Percentiles rank a stretch among this genome's conserved stretches.
Conservation (phyloP, 2,888 invertebrate genomes). For the Acleris cristana region DNA sequence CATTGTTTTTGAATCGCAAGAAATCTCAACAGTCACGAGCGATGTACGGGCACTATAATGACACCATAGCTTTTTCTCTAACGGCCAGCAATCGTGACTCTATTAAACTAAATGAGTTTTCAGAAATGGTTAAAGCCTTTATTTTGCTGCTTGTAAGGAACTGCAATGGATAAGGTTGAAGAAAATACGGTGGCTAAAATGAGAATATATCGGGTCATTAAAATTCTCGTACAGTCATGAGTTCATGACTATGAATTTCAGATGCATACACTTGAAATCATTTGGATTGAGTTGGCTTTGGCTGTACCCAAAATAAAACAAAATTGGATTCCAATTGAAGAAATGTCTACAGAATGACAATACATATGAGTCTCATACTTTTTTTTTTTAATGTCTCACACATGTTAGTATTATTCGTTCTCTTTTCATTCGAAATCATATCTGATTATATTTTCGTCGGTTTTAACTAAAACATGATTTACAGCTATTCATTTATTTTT, state of each 20-base stretch:
- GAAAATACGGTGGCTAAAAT: constrained; percentile 14
- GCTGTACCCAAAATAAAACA: background rate
- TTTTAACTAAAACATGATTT: too few relatives aligned
- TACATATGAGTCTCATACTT: too few relatives aligned
- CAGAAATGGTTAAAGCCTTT: constrained; percentile 34
- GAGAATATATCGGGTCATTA: background rate
- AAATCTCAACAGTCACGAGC: constrained; percentile 25
- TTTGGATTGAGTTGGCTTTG: background rate
- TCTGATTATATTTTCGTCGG: too few relatives aligned
- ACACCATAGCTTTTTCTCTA: constrained; percentile 29
- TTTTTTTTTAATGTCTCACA: too few relatives aligned
- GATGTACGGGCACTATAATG: constrained; percentile 23
- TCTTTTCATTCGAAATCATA: too few relatives aligned
- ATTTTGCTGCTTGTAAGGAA: constrained; percentile 21
- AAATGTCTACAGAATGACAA: too few relatives aligned
- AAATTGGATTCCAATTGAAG: too few relatives aligned
- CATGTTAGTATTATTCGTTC: too few relatives aligned
- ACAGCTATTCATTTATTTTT: too few relatives aligned
- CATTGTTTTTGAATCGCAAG: constrained; percentile 20
- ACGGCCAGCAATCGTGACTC: constrained; percentile 35
- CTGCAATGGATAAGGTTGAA: constrained; percentile 9
- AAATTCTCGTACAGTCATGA: background rate
- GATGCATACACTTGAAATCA: background rate
- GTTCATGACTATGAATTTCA: background rate
- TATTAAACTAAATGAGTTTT: constrained; percentile 38